Evolutionary conservation across 1,140 invertebrate genomes (phyloP).

Genomic region (Drosophila sp.): DNA sequence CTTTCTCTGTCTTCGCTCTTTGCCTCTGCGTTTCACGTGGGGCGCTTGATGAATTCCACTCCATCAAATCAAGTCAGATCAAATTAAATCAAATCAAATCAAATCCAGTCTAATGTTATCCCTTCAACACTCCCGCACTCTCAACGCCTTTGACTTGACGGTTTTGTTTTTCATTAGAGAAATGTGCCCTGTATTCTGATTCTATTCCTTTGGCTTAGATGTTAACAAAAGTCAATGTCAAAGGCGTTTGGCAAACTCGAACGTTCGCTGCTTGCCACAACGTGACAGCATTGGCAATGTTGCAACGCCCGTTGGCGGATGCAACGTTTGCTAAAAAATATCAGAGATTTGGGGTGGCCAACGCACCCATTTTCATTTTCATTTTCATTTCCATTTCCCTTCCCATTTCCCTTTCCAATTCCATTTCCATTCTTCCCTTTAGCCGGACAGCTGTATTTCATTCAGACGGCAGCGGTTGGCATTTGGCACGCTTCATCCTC

Average conservation of each 20-base stretch:
- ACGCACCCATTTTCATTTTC: slow-evolving; percentile 14
- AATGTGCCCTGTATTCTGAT: not conserved
- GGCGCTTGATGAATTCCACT: slow-evolving; percentile 45
- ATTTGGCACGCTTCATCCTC: slow-evolving; percentile 70
- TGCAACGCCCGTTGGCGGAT: slow-evolving; percentile 45
- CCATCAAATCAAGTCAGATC: slow-evolving; percentile 41
- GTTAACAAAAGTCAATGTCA: slow-evolving; percentile 59
- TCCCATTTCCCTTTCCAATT: not conserved
- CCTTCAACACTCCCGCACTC: slow-evolving; percentile 9
- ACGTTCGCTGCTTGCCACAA: slow-evolving; percentile 8
- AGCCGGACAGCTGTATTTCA: slow-evolving; percentile 66
- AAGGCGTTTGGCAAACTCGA: slow-evolving; percentile 46
- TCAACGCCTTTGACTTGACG: slow-evolving; percentile 43
- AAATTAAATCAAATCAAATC: slow-evolving; percentile 57
- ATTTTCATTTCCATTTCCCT: slow-evolving; percentile 4
- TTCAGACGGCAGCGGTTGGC: slow-evolving; percentile 44
- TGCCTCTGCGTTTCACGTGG: slow-evolving; percentile 11
- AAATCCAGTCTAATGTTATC: slow-evolving; percentile 38
- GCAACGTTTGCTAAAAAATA: slow-evolving; percentile 72
- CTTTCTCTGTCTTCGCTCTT: not conserved
- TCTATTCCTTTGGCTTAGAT: slow-evolving; percentile 12
- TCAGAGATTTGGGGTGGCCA: slow-evolving; percentile 52
- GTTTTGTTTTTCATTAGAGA: slow-evolving; percentile 57
- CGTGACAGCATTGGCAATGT: slow-evolving; percentile 28
- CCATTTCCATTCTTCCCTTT: not conserved